These are phyloP conservation scores for Cyclina sinensis DNA, from an alignment of 1,140 invertebrate species.

Conservation along the genomic window DNA sequence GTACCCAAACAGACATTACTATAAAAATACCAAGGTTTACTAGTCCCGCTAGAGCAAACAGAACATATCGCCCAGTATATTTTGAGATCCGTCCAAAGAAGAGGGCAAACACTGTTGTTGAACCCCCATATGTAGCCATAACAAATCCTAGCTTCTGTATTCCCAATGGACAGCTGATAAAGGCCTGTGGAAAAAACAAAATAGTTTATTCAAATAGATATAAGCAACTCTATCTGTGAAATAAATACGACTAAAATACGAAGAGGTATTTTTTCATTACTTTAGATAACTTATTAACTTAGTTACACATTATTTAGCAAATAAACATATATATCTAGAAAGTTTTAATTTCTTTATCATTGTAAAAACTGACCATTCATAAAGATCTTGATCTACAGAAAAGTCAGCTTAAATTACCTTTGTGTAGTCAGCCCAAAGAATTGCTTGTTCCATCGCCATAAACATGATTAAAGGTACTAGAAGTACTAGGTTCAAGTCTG, in stretches of 20 bases:
- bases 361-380: too few relatives aligned
- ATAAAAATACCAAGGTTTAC: slow-evolving; percentile 72
- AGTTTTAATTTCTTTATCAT: too few relatives aligned
- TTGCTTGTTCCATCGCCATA: slow-evolving; percentile 76
- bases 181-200: slow-evolving; percentile 90
- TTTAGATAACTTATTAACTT: too few relatives aligned
- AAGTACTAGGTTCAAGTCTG: slow-evolving; percentile 64
- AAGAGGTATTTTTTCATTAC: too few relatives aligned
- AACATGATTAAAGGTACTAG: slow-evolving; percentile 71
- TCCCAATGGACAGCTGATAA: slow-evolving; percentile 96
- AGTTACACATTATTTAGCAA: too few relatives aligned
- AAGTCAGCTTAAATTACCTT: slow-evolving; percentile 71
- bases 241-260: too few relatives aligned
- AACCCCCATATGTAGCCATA: slow-evolving; percentile 97
- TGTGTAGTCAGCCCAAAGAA: slow-evolving; percentile 74
- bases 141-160: slow-evolving; percentile 97
- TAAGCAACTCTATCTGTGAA: too few relatives aligned
- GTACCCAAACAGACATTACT: slow-evolving; percentile 90
- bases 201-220: too few relatives aligned
- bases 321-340: too few relatives aligned
- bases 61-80: slow-evolving; percentile 94
- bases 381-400: too few relatives aligned
- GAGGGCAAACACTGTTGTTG: slow-evolving; percentile 96
- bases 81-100: slow-evolving; percentile 96
- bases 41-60: slow-evolving; percentile 90